phyloP scores from a whole-genome alignment of 2,888 invertebrate species.

The Pristionchus entomophagus region DNA sequence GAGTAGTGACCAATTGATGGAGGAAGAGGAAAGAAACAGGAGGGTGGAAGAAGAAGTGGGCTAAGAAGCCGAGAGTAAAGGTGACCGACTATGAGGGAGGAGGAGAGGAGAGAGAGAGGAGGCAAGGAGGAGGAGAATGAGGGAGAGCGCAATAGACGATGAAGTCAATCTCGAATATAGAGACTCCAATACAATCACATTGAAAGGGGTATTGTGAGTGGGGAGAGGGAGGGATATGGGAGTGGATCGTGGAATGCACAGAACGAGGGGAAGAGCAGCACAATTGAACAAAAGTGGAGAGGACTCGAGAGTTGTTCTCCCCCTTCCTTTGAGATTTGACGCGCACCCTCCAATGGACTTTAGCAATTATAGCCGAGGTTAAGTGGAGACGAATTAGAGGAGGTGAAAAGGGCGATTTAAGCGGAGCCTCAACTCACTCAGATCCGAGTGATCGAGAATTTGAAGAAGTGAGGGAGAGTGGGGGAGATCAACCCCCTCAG shows the following conservation, averaged over 20 bases:
- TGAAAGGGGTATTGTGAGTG: conserved; percentile 30
- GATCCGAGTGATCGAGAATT: conserved; percentile 2
- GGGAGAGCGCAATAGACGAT: neutral
- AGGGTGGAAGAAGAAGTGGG: neutral
- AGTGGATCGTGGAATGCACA: neutral
- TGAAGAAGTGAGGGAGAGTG: neutral
- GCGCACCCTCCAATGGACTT: conserved; percentile 38
- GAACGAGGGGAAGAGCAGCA: neutral
- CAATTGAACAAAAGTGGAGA: neutral
- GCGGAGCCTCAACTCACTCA: neutral
- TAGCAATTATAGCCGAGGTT: conserved; percentile 38
- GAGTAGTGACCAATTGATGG: conserved; percentile 39
- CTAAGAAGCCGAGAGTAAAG: conserved; percentile 43
- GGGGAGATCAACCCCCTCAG: conserved; percentile 2
- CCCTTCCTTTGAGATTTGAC: conserved; percentile 41
- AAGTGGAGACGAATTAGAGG: conserved; percentile 40
- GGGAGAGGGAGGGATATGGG: neutral
- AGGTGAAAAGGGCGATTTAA: conserved; percentile 35
- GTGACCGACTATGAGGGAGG: conserved; percentile 19
- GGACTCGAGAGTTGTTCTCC: conserved; percentile 37
- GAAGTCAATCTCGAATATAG: conserved; percentile 37
- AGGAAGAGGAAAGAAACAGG: neutral
- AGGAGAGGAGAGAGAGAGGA: neutral
- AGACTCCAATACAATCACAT: conserved; percentile 40
- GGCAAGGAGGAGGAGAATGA: conserved; percentile 30